Evolutionary conservation across 2,888 invertebrate genomes (phyloP).

Genomic region (Linyphia triangularis): DNA sequence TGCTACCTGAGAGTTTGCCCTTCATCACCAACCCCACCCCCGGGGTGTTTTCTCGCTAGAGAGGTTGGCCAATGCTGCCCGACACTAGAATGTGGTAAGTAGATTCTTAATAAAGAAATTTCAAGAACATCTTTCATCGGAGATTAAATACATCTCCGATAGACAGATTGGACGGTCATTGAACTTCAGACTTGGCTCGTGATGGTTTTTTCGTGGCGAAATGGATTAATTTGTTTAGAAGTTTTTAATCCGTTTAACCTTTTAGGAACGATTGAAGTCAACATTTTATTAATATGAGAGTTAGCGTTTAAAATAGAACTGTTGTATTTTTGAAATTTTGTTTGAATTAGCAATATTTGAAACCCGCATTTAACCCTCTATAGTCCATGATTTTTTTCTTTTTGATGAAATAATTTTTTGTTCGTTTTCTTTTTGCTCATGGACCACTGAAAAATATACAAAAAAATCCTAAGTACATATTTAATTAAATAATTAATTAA

Average conservation of each 20-base stretch:
- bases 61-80: conserved; percentile 84
- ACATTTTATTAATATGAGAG: too few relatives aligned
- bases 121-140: neutral
- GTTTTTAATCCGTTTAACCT: neutral
- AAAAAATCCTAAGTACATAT: too few relatives aligned
- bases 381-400: too few relatives aligned
- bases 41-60: conserved; percentile 71
- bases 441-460: too few relatives aligned
- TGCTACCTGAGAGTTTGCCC: conserved; percentile 90
- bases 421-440: too few relatives aligned
- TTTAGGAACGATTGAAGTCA: too few relatives aligned
- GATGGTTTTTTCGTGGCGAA: neutral
- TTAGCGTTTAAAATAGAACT: too few relatives aligned
- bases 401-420: too few relatives aligned
- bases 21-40: conserved; percentile 75
- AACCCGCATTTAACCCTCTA: too few relatives aligned
- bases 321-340: too few relatives aligned
- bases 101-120: neutral
- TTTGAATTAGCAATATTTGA: too few relatives aligned
- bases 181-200: conserved; percentile 27
- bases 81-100: conserved; percentile 85
- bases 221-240: neutral
- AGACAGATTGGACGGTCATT: conserved; percentile 16
- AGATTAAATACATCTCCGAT: neutral
- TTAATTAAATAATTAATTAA: too few relatives aligned